Conservation (phyloP, 1,140 invertebrate species). For the Pemphigus obesinymphae region DNA sequence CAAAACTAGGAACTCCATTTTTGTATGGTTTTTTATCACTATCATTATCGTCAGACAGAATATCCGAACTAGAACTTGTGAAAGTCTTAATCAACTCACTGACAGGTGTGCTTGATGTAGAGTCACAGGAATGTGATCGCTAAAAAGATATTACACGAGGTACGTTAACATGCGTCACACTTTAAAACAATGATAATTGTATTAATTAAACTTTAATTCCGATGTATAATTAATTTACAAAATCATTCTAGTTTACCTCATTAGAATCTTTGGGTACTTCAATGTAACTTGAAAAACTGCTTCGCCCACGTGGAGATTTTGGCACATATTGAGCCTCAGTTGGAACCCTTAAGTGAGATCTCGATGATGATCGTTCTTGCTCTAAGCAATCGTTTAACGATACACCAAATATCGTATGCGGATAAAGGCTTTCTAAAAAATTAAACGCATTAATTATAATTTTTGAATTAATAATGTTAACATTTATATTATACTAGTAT, state of each 20-base stretch:
- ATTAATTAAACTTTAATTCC: background rate
- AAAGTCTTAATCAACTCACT: constrained; percentile 35
- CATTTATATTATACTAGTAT: background rate
- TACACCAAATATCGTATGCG: constrained; percentile 15
- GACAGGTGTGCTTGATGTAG: constrained; percentile 24
- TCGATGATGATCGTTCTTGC: constrained; percentile 23
- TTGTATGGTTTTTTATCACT: constrained; percentile 46
- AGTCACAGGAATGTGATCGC: constrained; percentile 40
- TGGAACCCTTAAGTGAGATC: constrained; percentile 35
- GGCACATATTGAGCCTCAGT: constrained; percentile 20
- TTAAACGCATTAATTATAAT: background rate
- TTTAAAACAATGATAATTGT: no score
- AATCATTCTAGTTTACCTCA: background rate
- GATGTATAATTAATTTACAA: background rate
- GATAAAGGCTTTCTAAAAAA: constrained; percentile 28
- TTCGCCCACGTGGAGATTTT: constrained; percentile 2
- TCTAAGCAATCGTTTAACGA: constrained; percentile 35
- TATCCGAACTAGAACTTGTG: constrained; percentile 16
- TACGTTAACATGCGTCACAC: background rate
- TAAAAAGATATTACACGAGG: background rate
- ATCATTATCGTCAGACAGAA: constrained; percentile 15
- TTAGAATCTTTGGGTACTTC: constrained; percentile 29
- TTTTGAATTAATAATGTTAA: background rate
- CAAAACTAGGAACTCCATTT: constrained; percentile 64
- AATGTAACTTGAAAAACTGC: constrained; percentile 34